Base-by-base conservation (phyloP, 2,797 vertebrate species). In the Enteromius viviparus region DNA sequence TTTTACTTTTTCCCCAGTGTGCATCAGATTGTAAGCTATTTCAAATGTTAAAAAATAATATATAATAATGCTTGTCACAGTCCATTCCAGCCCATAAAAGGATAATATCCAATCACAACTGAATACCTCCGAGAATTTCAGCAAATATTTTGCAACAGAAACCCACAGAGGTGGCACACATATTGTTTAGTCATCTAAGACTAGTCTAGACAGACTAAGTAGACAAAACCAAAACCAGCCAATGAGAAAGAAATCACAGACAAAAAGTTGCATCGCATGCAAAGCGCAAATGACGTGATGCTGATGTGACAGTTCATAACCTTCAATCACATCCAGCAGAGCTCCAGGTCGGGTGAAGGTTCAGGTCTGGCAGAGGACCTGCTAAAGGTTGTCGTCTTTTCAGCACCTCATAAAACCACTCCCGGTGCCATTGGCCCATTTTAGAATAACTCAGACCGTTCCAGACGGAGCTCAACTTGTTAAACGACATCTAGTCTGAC, bases 341-440 rank as follows among this genome's bases (percentile, higher is more conserved):
- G 69, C 76, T 82, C 71, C 79, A 81, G 60, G 23, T 42, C 7
- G 62, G 55, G 15, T 75, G 45, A 49, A 40, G 49, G 49, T 42
- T 58, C 60, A 55, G 85, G 70, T 58, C 58, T 78, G 78, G 82
- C 74, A 81, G 82, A 78, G 51, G 66, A 72, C 55, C 72, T 74
- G 70, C 74, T 68, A 32, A 78, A 78, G 65, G 78, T 74, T 83
- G 64, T 64, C 80, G 49, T 85, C 80, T 82, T 85, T 84, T 87
- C 83, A 85, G 70, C 86, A 87, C 80, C 76, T 85, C 78, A 79
- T 76, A 85, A 85, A 87, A 82, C 29, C 71, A 47, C 75, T 80
- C 42, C 49, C 65, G 77, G 81, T 21, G 58, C 76, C 65, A 81
- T 37, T 47, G 81, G 76, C 45, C 34, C 4, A 34, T 6, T 14